Evolutionary conservation across 2,888 invertebrate genomes (phyloP).

Genomic region (Cactoblastis cactorum): DNA sequence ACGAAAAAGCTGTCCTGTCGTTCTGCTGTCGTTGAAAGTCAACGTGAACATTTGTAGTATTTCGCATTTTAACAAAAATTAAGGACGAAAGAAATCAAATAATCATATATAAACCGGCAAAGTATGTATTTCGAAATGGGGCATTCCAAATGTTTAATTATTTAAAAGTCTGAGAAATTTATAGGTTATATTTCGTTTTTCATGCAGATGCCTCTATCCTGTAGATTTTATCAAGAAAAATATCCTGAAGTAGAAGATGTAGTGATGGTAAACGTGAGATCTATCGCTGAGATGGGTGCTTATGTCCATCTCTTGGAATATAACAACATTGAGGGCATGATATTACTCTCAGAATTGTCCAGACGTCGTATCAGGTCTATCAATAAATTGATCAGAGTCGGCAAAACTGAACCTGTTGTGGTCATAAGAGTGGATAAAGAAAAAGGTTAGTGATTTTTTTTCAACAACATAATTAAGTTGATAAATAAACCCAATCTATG

Average conservation of each 20-base stretch:
- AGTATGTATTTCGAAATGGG: slow-evolving; percentile 31
- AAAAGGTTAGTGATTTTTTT: slow-evolving; percentile 83
- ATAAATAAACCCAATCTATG: no score
- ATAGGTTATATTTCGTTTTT: slow-evolving; percentile 54
- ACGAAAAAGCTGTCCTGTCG: slow-evolving; percentile 37
- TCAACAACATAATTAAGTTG: not conserved
- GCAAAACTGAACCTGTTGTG: slow-evolving; percentile 99
- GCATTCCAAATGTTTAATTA: not conserved
- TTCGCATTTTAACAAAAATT: slow-evolving; percentile 52
- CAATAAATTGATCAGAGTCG: slow-evolving; percentile 98
- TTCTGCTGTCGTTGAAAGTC: slow-evolving; percentile 43
- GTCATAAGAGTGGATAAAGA: slow-evolving; percentile 99
- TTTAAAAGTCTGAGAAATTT: slow-evolving; percentile 20
- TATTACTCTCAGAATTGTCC: slow-evolving; percentile 97
- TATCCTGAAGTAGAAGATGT: slow-evolving; percentile 99
- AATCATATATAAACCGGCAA: slow-evolving; percentile 34
- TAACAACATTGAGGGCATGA: slow-evolving; percentile 99
- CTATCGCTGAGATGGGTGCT: slow-evolving; percentile 99
- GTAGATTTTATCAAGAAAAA: slow-evolving; percentile 97
- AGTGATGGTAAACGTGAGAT: slow-evolving; percentile 98
- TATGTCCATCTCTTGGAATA: slow-evolving; percentile 99
- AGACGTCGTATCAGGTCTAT: slow-evolving; percentile 99
- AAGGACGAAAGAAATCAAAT: slow-evolving; percentile 29
- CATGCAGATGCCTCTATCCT: slow-evolving; percentile 90
- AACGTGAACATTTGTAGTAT: slow-evolving; percentile 66